A percentile compares a stretch with the other conserved stretches of the same genome.
Evolutionary conservation across 2,113 vertebrate genomes (phyloP).

Genomic region (Lagopus leucura): DNA sequence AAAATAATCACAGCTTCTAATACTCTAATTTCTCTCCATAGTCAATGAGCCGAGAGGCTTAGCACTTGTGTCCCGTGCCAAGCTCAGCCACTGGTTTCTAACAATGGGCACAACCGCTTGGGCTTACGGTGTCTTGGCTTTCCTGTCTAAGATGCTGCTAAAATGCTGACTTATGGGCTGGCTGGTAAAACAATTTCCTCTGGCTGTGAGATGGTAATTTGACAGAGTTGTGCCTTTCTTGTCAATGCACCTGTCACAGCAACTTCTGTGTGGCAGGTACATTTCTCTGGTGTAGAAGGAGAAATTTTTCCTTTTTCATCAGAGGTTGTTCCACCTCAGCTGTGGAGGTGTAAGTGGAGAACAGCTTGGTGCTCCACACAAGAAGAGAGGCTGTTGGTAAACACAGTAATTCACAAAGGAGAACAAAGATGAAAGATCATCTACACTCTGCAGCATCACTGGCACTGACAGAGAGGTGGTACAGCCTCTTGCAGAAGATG

Average conservation of each 20-base stretch:
- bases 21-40: background rate
- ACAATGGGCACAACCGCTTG: background rate
- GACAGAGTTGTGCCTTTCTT: slow-evolving; percentile 4
- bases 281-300: background rate
- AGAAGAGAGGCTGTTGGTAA: background rate
- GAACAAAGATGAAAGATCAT: background rate
- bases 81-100: background rate
- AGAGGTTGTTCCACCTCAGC: background rate
- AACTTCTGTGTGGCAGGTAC: background rate
- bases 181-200: slow-evolving; percentile 23
- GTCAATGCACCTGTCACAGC: background rate
- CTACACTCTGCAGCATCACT: background rate
- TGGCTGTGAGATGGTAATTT: background rate
- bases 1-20: slow-evolving; percentile 1
- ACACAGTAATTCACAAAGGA: background rate
- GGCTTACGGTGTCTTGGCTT: background rate
- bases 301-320: background rate
- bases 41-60: background rate
- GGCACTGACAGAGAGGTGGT: background rate
- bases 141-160: background rate
- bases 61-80: background rate
- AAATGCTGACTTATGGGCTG: background rate
- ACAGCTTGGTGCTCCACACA: background rate
- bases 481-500: background rate
- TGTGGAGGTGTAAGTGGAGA: background rate